These are phyloP conservation scores for Ceyx cyanopectus DNA, from an alignment of 2,113 vertebrate species.

Conservation along the genomic window DNA sequence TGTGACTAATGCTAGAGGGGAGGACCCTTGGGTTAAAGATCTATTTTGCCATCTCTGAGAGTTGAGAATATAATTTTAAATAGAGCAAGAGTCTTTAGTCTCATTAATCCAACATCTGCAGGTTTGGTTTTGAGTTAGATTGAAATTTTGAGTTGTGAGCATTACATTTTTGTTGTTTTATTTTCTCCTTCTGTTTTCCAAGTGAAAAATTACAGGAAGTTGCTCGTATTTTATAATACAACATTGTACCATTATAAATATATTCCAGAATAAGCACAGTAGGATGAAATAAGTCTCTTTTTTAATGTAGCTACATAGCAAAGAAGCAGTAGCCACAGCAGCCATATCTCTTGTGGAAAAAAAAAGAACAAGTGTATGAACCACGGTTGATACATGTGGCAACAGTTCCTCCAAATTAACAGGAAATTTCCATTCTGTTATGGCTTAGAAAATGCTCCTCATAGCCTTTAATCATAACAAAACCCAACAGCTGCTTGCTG, in stretches of 20 bases:
- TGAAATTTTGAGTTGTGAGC: neutral
- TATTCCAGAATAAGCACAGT: neutral
- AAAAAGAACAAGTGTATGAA: neutral
- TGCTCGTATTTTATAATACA: neutral
- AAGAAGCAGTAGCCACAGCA: neutral
- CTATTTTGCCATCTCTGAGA: neutral
- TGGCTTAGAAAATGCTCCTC: neutral
- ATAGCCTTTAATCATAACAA: neutral
- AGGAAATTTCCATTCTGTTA: neutral
- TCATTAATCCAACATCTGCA: neutral
- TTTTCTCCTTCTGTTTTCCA: neutral
- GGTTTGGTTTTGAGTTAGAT: neutral
- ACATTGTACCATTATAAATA: neutral
- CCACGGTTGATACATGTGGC: neutral
- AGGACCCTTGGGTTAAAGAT: neutral
- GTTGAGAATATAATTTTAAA: neutral
- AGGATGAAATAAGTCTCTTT: neutral
- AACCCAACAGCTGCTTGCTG: neutral
- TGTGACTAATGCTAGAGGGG: rapidly evolving
- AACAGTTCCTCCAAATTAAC: neutral
- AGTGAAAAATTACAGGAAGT: neutral
- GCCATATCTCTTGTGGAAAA: neutral
- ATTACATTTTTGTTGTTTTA: too few relatives aligned
- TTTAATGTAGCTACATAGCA: neutral
- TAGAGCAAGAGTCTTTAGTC: neutral